phyloP scores from a whole-genome alignment of 2,113 vertebrate genomes.

The Microtus ochrogaster region DNA sequence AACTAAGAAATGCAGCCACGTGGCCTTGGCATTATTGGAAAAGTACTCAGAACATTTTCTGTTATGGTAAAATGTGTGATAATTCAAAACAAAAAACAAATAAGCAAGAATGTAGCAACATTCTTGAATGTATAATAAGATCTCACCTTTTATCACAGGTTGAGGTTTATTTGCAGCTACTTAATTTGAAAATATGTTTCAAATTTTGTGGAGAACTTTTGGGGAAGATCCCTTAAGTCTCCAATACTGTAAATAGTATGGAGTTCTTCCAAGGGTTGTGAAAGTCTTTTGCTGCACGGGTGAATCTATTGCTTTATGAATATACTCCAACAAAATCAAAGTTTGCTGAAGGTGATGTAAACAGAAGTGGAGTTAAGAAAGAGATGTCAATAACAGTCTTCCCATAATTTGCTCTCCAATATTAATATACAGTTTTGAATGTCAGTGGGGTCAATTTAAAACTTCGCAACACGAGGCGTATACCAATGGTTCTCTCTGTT shows the following conservation, averaged over 20 bases:
- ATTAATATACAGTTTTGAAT: neutral
- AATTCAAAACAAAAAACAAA: neutral
- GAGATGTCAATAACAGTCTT: neutral
- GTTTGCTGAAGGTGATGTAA: neutral
- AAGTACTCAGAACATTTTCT: neutral
- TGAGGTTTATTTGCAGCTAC: constrained; percentile 57
- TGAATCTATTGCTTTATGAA: neutral
- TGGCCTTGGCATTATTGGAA: neutral
- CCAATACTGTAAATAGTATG: neutral
- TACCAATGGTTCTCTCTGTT: too few relatives aligned
- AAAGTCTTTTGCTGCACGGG: fast-evolving
- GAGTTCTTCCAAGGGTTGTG: neutral
- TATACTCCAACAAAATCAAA: neutral
- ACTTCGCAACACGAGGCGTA: neutral
- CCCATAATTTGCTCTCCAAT: neutral
- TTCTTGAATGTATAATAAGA: neutral
- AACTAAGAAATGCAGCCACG: neutral
- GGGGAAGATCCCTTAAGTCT: neutral
- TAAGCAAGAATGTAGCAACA: neutral
- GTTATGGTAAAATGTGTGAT: neutral
- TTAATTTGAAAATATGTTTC: neutral
- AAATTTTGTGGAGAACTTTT: neutral
- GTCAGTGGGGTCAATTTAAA: neutral
- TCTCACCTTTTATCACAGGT: neutral
- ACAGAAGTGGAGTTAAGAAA: neutral